A percentile compares a stretch with the other conserved stretches of the same genome.
Evolutionary conservation across 2,797 vertebrate genomes (phyloP).

Genomic region (Microcaecilia unicolor): DNA sequence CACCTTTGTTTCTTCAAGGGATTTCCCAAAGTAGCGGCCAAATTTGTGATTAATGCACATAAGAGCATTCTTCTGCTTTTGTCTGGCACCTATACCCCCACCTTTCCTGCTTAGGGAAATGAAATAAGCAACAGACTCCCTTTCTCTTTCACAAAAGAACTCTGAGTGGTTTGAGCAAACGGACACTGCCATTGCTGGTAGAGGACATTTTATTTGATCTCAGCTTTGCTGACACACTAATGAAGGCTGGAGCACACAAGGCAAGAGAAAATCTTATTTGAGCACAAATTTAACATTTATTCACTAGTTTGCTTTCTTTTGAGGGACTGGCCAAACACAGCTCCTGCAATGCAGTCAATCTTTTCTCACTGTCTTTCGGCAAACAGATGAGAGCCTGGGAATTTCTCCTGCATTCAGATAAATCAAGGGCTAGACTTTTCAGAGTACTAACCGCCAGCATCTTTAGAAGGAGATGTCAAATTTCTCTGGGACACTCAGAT

Average conservation of each 20-base stretch:
- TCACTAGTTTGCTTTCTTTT: conserved; percentile 24
- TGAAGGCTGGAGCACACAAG: conserved; percentile 19
- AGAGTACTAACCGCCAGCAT: not conserved
- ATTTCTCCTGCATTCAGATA: conserved; percentile 28
- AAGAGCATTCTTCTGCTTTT: conserved; percentile 13
- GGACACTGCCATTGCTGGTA: conserved; percentile 1
- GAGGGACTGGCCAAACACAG: conserved; percentile 27
- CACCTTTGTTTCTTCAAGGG: conserved; percentile 16
- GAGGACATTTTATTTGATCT: conserved; percentile 19
- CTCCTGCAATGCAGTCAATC: conserved; percentile 8
- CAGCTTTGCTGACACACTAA: conserved; percentile 23
- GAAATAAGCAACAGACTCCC: conserved; percentile 3
- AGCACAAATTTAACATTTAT: conserved; percentile 40
- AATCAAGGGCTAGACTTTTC: conserved; percentile 17
- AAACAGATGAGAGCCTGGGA: conserved; percentile 41
- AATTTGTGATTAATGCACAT: conserved; percentile 19
- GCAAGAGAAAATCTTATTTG: conserved; percentile 30
- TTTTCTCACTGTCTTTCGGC: conserved; percentile 24
- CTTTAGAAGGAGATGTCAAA: conserved; percentile 26
- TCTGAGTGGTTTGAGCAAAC: conserved; percentile 13
- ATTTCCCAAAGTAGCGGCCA: conserved; percentile 27
- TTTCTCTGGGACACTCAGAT: conserved; percentile 22
- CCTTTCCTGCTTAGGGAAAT: conserved; percentile 11
- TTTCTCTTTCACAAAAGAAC: not conserved
- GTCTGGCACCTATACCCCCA: conserved; percentile 11